Evolutionary conservation across 2,113 vertebrate genomes (phyloP).

Genomic region (Isurus oxyrinchus): DNA sequence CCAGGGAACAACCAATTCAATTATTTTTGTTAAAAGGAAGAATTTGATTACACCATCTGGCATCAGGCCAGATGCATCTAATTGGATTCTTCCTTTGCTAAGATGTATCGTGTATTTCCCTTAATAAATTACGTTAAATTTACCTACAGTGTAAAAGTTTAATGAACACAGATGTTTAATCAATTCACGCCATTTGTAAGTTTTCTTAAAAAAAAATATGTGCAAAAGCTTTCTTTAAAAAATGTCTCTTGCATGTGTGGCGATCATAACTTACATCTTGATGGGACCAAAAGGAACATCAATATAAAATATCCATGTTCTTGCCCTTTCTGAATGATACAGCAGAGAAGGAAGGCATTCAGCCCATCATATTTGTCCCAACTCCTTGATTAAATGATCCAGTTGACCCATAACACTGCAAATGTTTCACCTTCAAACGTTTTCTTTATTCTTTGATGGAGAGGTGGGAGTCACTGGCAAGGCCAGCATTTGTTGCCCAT

Average conservation of each 20-base stretch:
- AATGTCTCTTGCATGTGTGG: background rate
- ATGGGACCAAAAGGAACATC: background rate
- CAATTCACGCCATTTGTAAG: background rate
- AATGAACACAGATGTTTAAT: background rate
- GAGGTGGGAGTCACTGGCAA: too few relatives aligned
- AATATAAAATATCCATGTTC: background rate
- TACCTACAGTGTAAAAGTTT: background rate
- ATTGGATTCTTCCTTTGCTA: background rate
- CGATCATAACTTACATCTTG: background rate
- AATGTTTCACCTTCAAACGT: too few relatives aligned
- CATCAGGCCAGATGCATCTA: background rate
- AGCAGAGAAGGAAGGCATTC: background rate
- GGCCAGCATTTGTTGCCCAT: too few relatives aligned
- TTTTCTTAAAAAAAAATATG: background rate
- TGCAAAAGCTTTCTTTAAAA: background rate
- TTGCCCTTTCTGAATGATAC: background rate
- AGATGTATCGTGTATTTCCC: background rate
- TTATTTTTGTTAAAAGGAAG: constrained; percentile 5
- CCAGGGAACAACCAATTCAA: background rate
- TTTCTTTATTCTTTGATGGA: too few relatives aligned
- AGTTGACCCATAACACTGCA: background rate
- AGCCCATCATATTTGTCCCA: background rate
- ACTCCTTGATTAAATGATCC: background rate
- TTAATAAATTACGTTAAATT: background rate
- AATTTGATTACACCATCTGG: background rate